These are phyloP conservation scores for Zosterops borbonicus DNA, from an alignment of 2,113 vertebrate genomes.

Conservation along the genomic window DNA sequence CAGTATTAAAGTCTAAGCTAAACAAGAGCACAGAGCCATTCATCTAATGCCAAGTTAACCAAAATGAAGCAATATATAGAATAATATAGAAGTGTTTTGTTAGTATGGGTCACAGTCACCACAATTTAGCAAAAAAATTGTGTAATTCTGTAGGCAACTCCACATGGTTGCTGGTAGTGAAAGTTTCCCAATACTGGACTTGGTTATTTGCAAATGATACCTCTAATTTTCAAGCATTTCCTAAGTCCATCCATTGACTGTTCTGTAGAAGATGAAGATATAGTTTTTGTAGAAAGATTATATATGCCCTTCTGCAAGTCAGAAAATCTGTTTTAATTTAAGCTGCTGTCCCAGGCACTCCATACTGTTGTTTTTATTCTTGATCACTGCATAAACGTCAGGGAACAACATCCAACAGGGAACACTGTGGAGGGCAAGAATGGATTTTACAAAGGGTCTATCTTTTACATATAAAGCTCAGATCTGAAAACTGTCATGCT, in stretches of 20 bases:
- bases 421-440: background rate
- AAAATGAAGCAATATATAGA: background rate
- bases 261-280: background rate
- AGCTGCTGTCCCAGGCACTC: background rate
- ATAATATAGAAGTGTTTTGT: background rate
- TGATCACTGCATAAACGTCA: background rate
- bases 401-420: background rate
- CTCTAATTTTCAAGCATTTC: background rate
- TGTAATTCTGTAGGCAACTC: conserved; percentile 8
- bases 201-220: background rate
- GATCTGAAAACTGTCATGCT: background rate
- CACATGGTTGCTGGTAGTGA: background rate
- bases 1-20: conserved; percentile 15
- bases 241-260: background rate
- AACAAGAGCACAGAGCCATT: conserved; percentile 26
- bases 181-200: background rate
- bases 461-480: fast-evolving
- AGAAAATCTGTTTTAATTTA: background rate
- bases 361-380: background rate
- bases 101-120: background rate
- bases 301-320: background rate
- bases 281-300: background rate
- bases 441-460: background rate
- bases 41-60: conserved; percentile 6
- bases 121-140: background rate